phyloP scores from a whole-genome alignment of 2,888 invertebrate species.

The Drosophila cracens region DNA sequence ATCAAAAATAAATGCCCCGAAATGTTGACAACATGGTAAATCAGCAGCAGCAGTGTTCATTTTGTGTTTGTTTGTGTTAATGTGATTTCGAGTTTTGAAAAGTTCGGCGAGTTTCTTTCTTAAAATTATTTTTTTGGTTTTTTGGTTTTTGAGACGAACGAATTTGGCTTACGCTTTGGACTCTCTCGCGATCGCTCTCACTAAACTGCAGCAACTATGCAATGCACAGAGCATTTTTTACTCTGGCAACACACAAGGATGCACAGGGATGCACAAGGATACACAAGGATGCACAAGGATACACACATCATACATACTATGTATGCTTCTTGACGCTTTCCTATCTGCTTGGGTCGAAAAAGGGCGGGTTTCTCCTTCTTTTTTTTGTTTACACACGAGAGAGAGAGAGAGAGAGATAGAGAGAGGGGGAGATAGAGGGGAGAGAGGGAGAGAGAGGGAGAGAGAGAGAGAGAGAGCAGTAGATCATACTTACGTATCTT shows the following conservation, averaged over 20 bases:
- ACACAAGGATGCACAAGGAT: background rate
- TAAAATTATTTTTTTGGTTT: background rate
- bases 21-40: constrained; percentile 57
- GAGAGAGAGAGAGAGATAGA: background rate
- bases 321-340: background rate
- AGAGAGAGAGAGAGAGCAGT: constrained; percentile 7
- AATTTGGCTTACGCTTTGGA: constrained; percentile 10
- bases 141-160: background rate
- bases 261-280: background rate
- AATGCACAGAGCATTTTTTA: background rate
- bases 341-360: constrained; percentile 1
- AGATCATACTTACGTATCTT: constrained; percentile 93
- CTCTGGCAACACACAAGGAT: background rate
- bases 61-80: constrained; percentile 12
- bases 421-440: background rate
- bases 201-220: constrained; percentile 30
- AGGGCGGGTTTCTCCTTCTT: background rate
- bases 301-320: background rate
- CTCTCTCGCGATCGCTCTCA: constrained; percentile 46
- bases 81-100: constrained; percentile 11
- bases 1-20: constrained; percentile 16
- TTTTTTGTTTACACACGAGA: constrained; percentile 12
- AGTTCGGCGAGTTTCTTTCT: constrained; percentile 3
- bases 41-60: constrained; percentile 31
- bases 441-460: background rate